phyloP scores from a whole-genome alignment of 2,888 invertebrate species.

The Ennomos quercinarius region DNA sequence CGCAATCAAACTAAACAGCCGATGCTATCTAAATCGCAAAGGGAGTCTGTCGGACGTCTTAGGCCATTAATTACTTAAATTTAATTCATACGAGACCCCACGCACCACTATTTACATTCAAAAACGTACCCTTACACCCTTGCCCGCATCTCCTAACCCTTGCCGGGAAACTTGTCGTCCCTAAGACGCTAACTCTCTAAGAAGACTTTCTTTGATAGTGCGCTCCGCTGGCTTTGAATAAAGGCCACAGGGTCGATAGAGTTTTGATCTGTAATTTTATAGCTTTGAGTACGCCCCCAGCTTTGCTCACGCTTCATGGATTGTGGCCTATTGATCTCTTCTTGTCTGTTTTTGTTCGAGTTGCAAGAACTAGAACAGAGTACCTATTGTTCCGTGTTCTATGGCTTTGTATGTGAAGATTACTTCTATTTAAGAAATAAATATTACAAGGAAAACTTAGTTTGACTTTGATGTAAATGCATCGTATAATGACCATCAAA shows the following conservation, averaged over 20 bases:
- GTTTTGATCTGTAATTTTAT: constrained; percentile 85
- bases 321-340: constrained; percentile 76
- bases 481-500: too few relatives aligned
- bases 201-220: constrained; percentile 84
- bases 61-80: constrained; percentile 84
- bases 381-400: constrained; percentile 27
- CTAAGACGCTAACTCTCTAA: constrained; percentile 82
- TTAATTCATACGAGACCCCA: constrained; percentile 82
- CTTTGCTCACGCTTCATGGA: constrained; percentile 61
- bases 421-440: not conserved
- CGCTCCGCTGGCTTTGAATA: constrained; percentile 80
- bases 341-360: constrained; percentile 68
- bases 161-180: constrained; percentile 79
- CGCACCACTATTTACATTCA: constrained; percentile 83
- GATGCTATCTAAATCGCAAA: constrained; percentile 61
- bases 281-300: constrained; percentile 79
- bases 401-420: constrained; percentile 7
- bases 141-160: constrained; percentile 80
- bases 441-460: too few relatives aligned
- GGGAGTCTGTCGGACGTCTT: constrained; percentile 44
- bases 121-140: constrained; percentile 74
- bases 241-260: constrained; percentile 82
- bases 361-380: constrained; percentile 53
- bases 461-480: too few relatives aligned
- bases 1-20: constrained; percentile 54